phyloP scores from a whole-genome alignment of 2,888 invertebrate genomes.

The Drosophila mercatorum region DNA sequence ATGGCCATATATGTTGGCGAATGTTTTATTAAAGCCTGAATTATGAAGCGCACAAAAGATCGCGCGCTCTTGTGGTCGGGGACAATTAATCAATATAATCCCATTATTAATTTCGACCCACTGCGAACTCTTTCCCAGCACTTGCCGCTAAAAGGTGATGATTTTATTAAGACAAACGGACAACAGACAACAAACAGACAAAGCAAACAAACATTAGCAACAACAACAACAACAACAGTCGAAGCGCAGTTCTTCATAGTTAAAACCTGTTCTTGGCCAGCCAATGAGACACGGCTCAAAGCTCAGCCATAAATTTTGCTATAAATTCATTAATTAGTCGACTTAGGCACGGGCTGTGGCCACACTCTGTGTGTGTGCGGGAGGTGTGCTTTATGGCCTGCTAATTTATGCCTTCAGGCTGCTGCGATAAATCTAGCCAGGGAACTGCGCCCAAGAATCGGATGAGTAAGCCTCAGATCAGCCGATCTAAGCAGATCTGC shows the following conservation, averaged over 20 bases:
- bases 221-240: constrained; percentile 9
- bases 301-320: constrained; percentile 42
- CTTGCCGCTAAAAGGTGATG: constrained; percentile 58
- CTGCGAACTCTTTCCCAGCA: constrained; percentile 26
- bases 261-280: constrained; percentile 44
- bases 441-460: background rate
- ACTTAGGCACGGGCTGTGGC: constrained; percentile 7
- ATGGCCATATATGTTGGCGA: constrained; percentile 45
- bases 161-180: constrained; percentile 62
- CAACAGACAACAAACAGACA: background rate
- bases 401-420: constrained; percentile 39
- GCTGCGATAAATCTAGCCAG: constrained; percentile 33
- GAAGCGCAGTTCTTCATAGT: constrained; percentile 31
- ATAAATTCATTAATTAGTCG: constrained; percentile 68
- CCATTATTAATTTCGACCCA: constrained; percentile 55
- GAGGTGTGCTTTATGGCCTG: constrained; percentile 47
- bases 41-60: constrained; percentile 23
- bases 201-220: background rate
- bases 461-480: constrained; percentile 15
- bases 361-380: constrained; percentile 20
- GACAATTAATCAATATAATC: constrained; percentile 72
- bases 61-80: background rate
- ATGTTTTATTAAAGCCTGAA: constrained; percentile 32
- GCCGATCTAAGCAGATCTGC: background rate
- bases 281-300: constrained; percentile 2